Evolutionary conservation across 2,888 invertebrate genomes (phyloP).

Genomic region (Drosophila flavopinicola): DNA sequence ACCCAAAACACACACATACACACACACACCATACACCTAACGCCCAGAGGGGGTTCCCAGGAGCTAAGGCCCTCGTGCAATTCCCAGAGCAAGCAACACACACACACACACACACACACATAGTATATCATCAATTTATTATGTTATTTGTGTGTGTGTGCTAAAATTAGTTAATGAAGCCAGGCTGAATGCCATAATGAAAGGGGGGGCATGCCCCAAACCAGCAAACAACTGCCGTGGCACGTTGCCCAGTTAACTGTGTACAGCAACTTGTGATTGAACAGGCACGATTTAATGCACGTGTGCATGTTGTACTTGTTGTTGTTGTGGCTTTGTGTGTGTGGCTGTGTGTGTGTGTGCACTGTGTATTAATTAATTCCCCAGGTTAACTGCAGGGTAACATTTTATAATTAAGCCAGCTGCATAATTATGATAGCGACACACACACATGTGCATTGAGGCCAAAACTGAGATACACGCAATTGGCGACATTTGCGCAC

Average conservation of each 20-base stretch:
- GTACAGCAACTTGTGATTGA: conserved; percentile 60
- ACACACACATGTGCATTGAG: conserved; percentile 17
- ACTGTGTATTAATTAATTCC: conserved; percentile 72
- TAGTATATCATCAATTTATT: conserved; percentile 66
- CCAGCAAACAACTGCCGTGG: conserved; percentile 9
- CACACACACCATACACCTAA: not conserved
- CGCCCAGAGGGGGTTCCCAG: conserved; percentile 12
- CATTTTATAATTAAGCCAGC: conserved; percentile 80
- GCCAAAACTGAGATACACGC: conserved; percentile 57
- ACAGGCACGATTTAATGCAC: conserved; percentile 26
- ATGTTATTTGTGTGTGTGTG: conserved; percentile 51
- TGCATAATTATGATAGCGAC: conserved; percentile 74
- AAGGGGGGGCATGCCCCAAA: conserved; percentile 29
- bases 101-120: conserved; percentile 20
- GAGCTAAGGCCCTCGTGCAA: conserved; percentile 24
- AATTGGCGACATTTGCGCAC: conserved; percentile 77
- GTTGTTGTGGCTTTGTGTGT: conserved; percentile 14
- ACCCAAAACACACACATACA: conserved; percentile 10
- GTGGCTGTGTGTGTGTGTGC: conserved; percentile 22
- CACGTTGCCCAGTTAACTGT: conserved; percentile 37
- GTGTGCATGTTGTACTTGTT: conserved; percentile 12
- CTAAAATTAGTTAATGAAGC: conserved; percentile 75
- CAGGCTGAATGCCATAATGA: conserved; percentile 60
- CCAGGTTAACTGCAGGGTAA: conserved; percentile 74
- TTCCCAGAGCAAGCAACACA: conserved; percentile 14